These are phyloP conservation scores for Phaethon lepturus DNA, from an alignment of 2,113 vertebrate species.

Conservation along the genomic window DNA sequence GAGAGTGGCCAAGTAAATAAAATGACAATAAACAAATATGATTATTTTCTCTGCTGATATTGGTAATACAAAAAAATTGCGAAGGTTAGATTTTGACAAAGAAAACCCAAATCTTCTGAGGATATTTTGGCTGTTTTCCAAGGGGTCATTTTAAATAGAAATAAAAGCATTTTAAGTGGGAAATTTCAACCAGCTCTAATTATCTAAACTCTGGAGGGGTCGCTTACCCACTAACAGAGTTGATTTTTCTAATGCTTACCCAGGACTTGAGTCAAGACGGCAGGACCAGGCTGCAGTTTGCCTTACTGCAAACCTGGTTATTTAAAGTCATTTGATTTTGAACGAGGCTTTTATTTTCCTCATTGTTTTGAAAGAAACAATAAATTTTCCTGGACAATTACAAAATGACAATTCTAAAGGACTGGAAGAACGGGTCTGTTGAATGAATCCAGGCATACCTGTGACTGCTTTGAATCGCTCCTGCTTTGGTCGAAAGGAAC, in stretches of 20 bases:
- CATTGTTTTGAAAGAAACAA: constrained; percentile 42
- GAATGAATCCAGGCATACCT: constrained; percentile 3
- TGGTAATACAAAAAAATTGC: neutral
- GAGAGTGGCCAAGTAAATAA: neutral
- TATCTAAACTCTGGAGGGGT: neutral
- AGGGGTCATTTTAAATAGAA: neutral
- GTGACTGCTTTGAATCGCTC: neutral
- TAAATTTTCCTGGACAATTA: constrained; percentile 31
- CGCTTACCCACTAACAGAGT: neutral
- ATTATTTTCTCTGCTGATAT: neutral
- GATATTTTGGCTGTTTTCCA: neutral
- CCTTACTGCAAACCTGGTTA: neutral
- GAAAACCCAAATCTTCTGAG: neutral
- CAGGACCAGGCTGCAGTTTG: neutral
- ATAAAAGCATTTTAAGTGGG: neutral
- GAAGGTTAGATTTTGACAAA: neutral
- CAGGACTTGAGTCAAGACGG: neutral
- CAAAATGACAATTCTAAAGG: neutral
- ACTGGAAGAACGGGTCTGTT: constrained; percentile 12
- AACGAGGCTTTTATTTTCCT: neutral
- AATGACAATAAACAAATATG: neutral
- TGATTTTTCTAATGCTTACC: neutral
- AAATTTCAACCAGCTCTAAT: neutral
- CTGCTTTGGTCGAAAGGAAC: neutral
- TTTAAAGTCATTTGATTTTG: constrained; percentile 30